These are phyloP conservation scores for Ctenoplectra terminalis DNA, from an alignment of 1,140 invertebrate species.

Conservation along the genomic window DNA sequence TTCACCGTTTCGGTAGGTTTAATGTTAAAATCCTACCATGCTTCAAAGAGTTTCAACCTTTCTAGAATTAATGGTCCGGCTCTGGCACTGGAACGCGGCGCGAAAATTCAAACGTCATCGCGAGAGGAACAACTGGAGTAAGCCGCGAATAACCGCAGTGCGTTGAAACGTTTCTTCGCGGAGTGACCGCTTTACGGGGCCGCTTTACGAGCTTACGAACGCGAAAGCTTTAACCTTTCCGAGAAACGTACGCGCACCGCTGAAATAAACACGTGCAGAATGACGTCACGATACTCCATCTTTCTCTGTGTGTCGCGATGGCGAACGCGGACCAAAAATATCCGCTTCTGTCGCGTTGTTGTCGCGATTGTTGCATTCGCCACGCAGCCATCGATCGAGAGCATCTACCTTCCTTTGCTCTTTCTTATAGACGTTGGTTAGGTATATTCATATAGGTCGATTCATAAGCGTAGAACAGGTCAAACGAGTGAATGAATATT, in stretches of 20 bases:
- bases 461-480: background rate
- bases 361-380: slow-evolving; percentile 62
- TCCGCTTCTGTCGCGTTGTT: slow-evolving; percentile 36
- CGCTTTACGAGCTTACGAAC: slow-evolving; percentile 35
- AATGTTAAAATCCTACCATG: too few species aligned
- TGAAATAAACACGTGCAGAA: slow-evolving; percentile 75
- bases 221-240: slow-evolving; percentile 65
- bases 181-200: slow-evolving; percentile 27
- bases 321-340: slow-evolving; percentile 69
- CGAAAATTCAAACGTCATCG: slow-evolving; percentile 22
- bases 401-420: background rate
- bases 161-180: background rate
- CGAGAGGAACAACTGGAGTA: background rate
- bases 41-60: too few species aligned
- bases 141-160: slow-evolving; percentile 5
- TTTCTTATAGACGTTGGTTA: background rate
- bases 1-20: too few species aligned
- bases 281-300: slow-evolving; percentile 65
- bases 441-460: background rate
- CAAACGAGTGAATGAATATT: background rate
- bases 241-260: slow-evolving; percentile 63
- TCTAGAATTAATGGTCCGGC: background rate
- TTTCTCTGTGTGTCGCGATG: background rate
- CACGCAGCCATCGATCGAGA: background rate
- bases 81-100: background rate